Conservation (phyloP, 1,140 invertebrate genomes). For the Hestina assimilis region DNA sequence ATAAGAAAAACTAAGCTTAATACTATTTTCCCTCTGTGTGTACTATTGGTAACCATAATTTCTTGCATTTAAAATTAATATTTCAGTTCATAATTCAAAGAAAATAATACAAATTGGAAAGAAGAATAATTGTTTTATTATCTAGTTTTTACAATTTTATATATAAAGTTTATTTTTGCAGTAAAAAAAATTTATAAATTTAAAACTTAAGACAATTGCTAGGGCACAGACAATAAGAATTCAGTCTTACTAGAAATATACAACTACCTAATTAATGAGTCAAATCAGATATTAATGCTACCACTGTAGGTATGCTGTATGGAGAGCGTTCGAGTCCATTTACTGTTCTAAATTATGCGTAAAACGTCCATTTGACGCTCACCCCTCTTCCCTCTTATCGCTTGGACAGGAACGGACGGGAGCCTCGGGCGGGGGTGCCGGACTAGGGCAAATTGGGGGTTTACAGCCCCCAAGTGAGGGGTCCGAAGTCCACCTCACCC, state of each 20-base stretch:
- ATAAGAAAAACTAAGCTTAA: too few relatives aligned
- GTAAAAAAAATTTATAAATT: too few relatives aligned
- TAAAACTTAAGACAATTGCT: too few relatives aligned
- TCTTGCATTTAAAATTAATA: too few relatives aligned
- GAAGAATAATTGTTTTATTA: too few relatives aligned
- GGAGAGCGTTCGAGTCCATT: constrained; percentile 75
- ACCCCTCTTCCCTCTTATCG: constrained; percentile 76
- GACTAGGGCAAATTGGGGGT: constrained; percentile 73
- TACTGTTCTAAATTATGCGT: constrained; percentile 77
- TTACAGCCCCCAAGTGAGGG: constrained; percentile 61
- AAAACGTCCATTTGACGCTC: constrained; percentile 76
- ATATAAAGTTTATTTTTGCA: too few relatives aligned
- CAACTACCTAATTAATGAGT: background rate
- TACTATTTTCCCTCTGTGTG: too few relatives aligned
- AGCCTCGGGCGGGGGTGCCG: constrained; percentile 71
- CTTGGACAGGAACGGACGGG: constrained; percentile 70
- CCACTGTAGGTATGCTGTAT: constrained; percentile 59
- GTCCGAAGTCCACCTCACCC: constrained; percentile 74
- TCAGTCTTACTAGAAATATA: background rate
- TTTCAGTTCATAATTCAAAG: too few relatives aligned
- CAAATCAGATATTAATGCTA: constrained; percentile 39
- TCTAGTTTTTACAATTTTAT: too few relatives aligned
- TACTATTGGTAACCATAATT: too few relatives aligned
- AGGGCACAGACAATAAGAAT: too few relatives aligned
- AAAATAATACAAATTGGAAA: too few relatives aligned